Evolutionary conservation across 2,797 vertebrate genomes (phyloP), one percentile per base, ranked within the genome.

Genomic region (Falco peregrinus): DNA sequence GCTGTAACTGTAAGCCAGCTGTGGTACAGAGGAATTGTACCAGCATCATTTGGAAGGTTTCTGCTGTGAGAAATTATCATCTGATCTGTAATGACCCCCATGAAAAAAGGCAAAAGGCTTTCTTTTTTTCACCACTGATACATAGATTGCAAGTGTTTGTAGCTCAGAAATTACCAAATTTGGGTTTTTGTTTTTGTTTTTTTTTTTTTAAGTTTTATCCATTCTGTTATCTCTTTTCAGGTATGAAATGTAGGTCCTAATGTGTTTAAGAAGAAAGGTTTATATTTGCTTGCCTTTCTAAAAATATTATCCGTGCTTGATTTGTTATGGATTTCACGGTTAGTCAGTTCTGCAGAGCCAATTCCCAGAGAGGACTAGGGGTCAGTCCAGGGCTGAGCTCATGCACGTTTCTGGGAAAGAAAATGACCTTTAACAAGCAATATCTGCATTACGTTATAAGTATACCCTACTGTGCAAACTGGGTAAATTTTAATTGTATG

Each of bases 361-460:
- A 18, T 79, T 95, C 87, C 80, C 59, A 76, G 29, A 56, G 85
- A 84, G 57, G 28, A 81, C 53, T 31, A n/a, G 28, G 37, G 84
- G 65, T 90, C 74, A 63, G 48, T 43, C 69, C 53, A 67, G 43
- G 64, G 29, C 67, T 93, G 89, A 89, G 76, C 74, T 89, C 59
- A 51, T 73, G 63, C 31, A 67, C 54, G 60, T 87, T 87, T 80
- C 47, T 76, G 50, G 57, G 60, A 65, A 71, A 77, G 50, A 95
- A 89, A 89, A 90, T 75, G 25, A 84, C 91, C 82, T 85, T 91
- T 91, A 95, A 91, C 86, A 95, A 75, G 87, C 19, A 82, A 95
- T 94, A 90, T 89, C 51, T 94, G 50, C 61, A 89, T 92, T 47
- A 5, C 21, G 53, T 84, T 91, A 65, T 41, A 89, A 94, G 51